Evolutionary conservation across 1,140 invertebrate genomes (phyloP).

Genomic region (Oncopeltus fasciatus): DNA sequence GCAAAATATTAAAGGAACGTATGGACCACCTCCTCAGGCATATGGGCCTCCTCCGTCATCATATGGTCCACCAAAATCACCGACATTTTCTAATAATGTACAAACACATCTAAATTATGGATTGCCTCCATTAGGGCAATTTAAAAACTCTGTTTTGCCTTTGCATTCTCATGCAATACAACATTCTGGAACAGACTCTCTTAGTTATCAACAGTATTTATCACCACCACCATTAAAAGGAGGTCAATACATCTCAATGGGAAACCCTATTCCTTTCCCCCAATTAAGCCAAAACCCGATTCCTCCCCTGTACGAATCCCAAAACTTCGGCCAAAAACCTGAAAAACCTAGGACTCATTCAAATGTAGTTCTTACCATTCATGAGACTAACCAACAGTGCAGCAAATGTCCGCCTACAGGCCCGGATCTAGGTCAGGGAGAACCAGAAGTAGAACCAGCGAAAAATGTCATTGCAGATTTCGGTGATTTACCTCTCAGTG

Average conservation of each 20-base stretch:
- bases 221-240: constrained; percentile 10
- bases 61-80: constrained; percentile 5
- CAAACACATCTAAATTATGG: background rate
- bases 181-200: background rate
- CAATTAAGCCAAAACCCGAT: constrained; percentile 9
- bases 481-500: constrained; percentile 16
- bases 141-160: background rate
- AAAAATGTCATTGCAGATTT: constrained; percentile 14
- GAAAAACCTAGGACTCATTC: constrained; percentile 1
- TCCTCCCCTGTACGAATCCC: background rate
- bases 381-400: constrained; percentile 1
- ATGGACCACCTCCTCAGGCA: background rate
- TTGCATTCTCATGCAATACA: background rate
- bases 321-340: background rate
- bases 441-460: background rate
- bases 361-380: constrained; percentile 5
- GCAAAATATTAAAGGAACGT: background rate
- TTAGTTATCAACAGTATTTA: constrained; percentile 12
- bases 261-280: constrained; percentile 1
- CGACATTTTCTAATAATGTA: background rate
- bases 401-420: constrained; percentile 16
- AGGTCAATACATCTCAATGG: constrained; percentile 1
- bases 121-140: background rate
- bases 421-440: constrained; percentile 6
- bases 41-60: background rate